Conservation (phyloP, 2,888 invertebrate species). For the Ganaspis brasiliensis region DNA sequence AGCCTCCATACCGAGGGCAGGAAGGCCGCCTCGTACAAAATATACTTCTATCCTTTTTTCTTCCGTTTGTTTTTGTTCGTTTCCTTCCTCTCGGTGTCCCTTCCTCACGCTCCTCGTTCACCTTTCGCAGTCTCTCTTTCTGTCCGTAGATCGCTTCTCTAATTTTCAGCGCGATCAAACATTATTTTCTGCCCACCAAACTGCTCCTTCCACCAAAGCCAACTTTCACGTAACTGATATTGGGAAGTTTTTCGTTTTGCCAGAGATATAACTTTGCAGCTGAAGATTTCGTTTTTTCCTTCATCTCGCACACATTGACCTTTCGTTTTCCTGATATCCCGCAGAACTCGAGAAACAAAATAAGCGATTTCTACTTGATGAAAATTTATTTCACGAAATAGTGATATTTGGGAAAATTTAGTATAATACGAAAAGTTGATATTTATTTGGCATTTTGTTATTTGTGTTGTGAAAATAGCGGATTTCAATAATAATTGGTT, state of each 20-base stretch:
- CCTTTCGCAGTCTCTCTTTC: slow-evolving; percentile 69
- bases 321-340: slow-evolving; percentile 13
- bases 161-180: slow-evolving; percentile 77
- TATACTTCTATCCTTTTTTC: slow-evolving; percentile 52
- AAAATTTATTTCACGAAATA: slow-evolving; percentile 55
- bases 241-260: slow-evolving; percentile 69
- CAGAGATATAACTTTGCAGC: slow-evolving; percentile 58
- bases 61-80: slow-evolving; percentile 48
- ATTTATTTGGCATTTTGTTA: no score
- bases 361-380: background rate
- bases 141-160: slow-evolving; percentile 71
- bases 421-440: no score
- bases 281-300: slow-evolving; percentile 50
- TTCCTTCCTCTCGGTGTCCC: slow-evolving; percentile 50
- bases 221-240: slow-evolving; percentile 74
- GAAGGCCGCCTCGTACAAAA: slow-evolving; percentile 49
- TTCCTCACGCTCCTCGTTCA: slow-evolving; percentile 65
- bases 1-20: slow-evolving; percentile 59
- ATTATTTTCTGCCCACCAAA: slow-evolving; percentile 69
- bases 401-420: background rate
- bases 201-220: slow-evolving; percentile 50
- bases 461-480: no score
- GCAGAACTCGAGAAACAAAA: background rate
- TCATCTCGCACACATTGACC: slow-evolving; percentile 45
- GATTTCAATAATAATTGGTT: no score